Evolutionary conservation across 1,140 invertebrate species (phyloP).

Genomic region (Chrysomallon squamiferum): DNA sequence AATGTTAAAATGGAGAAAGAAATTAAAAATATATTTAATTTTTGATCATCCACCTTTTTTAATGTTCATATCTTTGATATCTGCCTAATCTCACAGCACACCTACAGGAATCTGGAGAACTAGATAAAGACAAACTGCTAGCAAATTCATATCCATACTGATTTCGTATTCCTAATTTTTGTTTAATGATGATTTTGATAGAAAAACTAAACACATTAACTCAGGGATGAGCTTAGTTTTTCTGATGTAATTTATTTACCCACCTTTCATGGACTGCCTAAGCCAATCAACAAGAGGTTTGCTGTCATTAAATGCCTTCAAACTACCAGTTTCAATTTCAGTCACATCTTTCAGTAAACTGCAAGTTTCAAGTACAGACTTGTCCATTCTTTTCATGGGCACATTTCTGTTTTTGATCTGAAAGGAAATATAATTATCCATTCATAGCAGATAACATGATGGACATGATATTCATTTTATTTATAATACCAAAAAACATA

Average conservation of each 20-base stretch:
- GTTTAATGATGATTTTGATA: not conserved
- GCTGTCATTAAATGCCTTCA: conserved; percentile 36
- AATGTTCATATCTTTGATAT: too few relatives aligned
- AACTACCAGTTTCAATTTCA: conserved; percentile 25
- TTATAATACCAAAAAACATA: too few relatives aligned
- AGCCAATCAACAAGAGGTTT: conserved; percentile 47
- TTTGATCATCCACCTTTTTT: too few relatives aligned
- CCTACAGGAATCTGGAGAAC: too few relatives aligned
- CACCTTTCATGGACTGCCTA: conserved; percentile 37
- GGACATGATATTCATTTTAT: not conserved
- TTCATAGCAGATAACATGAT: too few relatives aligned
- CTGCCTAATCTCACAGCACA: too few relatives aligned
- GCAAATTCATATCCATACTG: not conserved
- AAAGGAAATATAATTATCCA: conserved; percentile 3
- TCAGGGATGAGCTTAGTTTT: too few relatives aligned
- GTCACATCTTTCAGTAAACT: conserved; percentile 27
- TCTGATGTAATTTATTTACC: too few relatives aligned
- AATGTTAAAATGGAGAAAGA: too few relatives aligned
- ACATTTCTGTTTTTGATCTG: conserved; percentile 16
- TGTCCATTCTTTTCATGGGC: conserved; percentile 30
- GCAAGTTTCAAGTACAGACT: conserved; percentile 29
- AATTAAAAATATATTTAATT: too few relatives aligned
- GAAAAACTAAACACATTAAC: not conserved
- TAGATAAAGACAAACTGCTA: not conserved
- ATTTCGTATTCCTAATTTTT: not conserved